Base-by-base conservation (phyloP, 2,113 vertebrate genomes). In the Siniperca chuatsi region DNA sequence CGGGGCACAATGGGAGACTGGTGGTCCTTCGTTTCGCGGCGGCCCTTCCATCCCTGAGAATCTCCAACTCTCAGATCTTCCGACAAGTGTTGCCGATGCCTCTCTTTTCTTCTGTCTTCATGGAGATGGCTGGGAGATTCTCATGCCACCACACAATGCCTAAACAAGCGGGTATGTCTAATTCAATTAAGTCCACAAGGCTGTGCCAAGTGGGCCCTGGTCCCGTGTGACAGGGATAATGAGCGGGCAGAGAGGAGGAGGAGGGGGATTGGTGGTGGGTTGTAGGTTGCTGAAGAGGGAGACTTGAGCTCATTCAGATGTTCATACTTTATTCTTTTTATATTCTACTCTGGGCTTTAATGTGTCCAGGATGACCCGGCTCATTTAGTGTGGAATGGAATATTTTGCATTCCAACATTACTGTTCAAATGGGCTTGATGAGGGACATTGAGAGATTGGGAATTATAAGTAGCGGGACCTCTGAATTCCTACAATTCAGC, bases 101-200 rank as follows among this genome's bases (percentile, higher is more conserved):
- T 90, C 78, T 86, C 82, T 88, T 93, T 88, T 92, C 87, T 88
- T 91, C 88, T 83, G 89, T 81, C 86, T 88, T 89, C 72, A 76
- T 86, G 66, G 90, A 89, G 93, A 90, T 87, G 91, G 94, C 91
- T 64, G 91, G 85, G 75, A 92, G 93, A 95, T 96, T 95, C 95
- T 96, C 95, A 96, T 95, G 95, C 94, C 92, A 92, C 83, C 81
- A 3, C 89, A 96, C 95, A 96, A 96, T 93, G 90, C 90, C 93
- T 92, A 94, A 96, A 96, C 94, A 96, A 95, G 94, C 92, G 93
- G 94, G 94, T 95, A 96, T 96, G 94, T 95, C 95, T 96, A 96
- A 96, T 96, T 96, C 94, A 96, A 96, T 96, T 96, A 96, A 94
- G 95, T 93, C 92, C 93, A 91, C 89, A 92, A 93, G 89, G 75